Conservation (phyloP, 2,888 invertebrate species). For the Eupithecia dodoneata region DNA sequence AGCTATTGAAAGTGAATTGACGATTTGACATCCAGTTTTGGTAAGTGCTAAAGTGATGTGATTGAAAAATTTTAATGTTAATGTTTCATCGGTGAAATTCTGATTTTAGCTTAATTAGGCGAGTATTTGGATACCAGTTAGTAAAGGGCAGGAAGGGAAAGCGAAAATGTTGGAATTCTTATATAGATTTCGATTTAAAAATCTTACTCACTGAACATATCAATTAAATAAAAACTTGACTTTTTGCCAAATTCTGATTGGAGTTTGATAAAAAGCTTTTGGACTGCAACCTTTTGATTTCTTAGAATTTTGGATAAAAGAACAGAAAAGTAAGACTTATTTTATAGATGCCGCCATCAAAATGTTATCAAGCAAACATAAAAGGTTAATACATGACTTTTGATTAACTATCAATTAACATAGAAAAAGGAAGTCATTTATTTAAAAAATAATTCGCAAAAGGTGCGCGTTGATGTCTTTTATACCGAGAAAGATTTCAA, state of each 20-base stretch:
- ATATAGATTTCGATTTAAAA: neutral
- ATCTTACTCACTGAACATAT: neutral
- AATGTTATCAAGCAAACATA: too few species aligned
- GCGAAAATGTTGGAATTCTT: neutral
- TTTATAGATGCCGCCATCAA: too few species aligned
- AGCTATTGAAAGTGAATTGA: slow-evolving; percentile 4
- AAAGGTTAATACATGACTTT: neutral
- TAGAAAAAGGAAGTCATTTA: neutral
- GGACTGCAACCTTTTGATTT: too few species aligned
- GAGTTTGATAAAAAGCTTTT: neutral
- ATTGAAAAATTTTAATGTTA: neutral
- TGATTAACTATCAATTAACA: neutral
- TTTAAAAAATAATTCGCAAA: neutral
- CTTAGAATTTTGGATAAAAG: neutral
- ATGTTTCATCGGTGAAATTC: neutral
- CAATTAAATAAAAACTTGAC: neutral
- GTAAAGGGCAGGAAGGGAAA: neutral
- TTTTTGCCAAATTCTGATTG: neutral
- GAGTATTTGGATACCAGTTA: neutral
- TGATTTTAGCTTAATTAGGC: neutral
- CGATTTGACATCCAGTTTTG: slow-evolving; percentile 10
- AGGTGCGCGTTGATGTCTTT: slow-evolving; percentile 12
- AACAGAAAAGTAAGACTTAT: too few species aligned
- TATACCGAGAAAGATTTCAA: neutral
- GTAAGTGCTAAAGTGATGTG: neutral